Base-by-base conservation (phyloP, 2,797 vertebrate genomes). In the Tapera naevia region DNA sequence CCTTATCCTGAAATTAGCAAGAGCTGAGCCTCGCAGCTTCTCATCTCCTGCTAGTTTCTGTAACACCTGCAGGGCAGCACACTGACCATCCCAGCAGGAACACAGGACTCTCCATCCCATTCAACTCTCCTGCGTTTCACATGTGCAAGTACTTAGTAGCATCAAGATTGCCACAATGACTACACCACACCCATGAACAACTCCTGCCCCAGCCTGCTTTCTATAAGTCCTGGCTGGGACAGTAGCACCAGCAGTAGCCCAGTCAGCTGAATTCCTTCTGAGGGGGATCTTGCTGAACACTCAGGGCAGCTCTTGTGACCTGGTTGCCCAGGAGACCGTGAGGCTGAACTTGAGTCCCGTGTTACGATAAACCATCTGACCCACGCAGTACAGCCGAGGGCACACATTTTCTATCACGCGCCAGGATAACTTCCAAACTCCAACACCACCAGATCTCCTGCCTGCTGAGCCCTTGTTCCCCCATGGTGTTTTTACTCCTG, bases 351-450 rank as follows among this genome's bases (percentile, higher is more conserved):
- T 1, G 0, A 53, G 67, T 3, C 67, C 67, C 0, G 0, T 5
- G 15, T 32, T 22, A 28, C 57, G 33, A 48, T 51, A 62, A 86
- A 33, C 3, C 14, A 12, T 23, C 51, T 4, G 4, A 74, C 51
- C 2, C 0, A 0, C 45, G 81, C 1, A 0, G 61, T 5, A 37
- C 85, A 75, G 80, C 80, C 9, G 4, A 65, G 50, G n/a, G 37
- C 66, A 48, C 5, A 10, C 6, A 9, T 48, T 9, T 33, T 24
- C 67, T 60, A 87, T 71, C 61, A 65, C 19, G 0, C 0, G 1
- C 32, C 73, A 75, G 75, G 32, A 17, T 37, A 74, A 9, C 64
- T 64, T 86, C 90, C 75, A 64, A 66, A 70, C 64, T 61, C 79
- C 73, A 22, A 15, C 69, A 73, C 7, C 71, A 28, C 32, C 82